Evolutionary conservation across 2,113 vertebrate genomes (phyloP), one percentile per base, ranked within the genome.

Genomic region (Serinus canaria): DNA sequence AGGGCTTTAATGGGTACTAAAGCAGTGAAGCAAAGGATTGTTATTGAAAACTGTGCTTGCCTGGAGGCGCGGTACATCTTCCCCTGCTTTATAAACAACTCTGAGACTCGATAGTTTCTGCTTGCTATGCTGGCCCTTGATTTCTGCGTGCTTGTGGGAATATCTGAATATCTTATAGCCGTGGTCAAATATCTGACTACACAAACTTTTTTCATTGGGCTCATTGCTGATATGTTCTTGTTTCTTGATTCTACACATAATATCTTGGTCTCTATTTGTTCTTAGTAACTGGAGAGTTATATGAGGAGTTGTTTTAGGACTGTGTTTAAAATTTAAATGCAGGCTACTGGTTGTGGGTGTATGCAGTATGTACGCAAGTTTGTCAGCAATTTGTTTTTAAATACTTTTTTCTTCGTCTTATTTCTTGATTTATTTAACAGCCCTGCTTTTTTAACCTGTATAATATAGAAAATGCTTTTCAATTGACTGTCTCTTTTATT

Each of bases 101-200:
- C 4, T 4, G 0, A 46, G 41, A 33, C 16, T 39, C 0, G 0
- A 6, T 20, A 13, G 59, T 30, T 72, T n/a, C 12, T 68, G 1
- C 11, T 50, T 55, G 47, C 24, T 47, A 0, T 37, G 30, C 16
- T 39, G 27, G 11, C 23, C 10, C 33, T 50, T 68, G 35, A 33
- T 28, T 84, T 81, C 49, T 72, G 7, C 7, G 2, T 41, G 25
- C 10, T 49, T 76, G 31, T 44, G 33, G 41, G 17, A 62, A 8
- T 33, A 20, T 7, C 8, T 52, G 62, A 16, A 9, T 28, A 50
- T 37, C 24, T 75, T 35, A 35, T 1, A 73, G 15, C 31, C 0
- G 0, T 14, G 3, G 6, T 47, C 16, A 15, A 31, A 13, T 18
- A 35, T 5, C 43, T 64, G 21, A 4, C 28, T n/a, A 4, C 6